Evolutionary conservation across 1,140 invertebrate species (phyloP), one percentile per base, ranked within the genome.

Genomic region (Sarcophaga bullata): DNA sequence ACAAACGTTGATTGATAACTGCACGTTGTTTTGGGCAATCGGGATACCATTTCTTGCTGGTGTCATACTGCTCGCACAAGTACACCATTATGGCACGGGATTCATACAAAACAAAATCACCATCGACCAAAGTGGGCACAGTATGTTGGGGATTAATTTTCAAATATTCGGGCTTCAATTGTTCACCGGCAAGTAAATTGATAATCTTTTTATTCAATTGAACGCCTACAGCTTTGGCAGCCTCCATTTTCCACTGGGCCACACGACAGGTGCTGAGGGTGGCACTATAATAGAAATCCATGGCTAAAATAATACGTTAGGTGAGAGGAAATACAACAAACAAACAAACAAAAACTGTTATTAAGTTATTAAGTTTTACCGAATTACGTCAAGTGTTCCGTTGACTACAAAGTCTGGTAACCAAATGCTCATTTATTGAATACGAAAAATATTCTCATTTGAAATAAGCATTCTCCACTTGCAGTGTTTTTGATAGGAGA

Each of bases 51-150:
- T 90, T 90, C 86, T 93, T 93, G 84, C 94, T 91, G 86, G 95
- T 95, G 54, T 91, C 94, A 86, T 96, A 96, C 81, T 93, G 91
- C 80, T 93, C 92, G 0, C 91, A 93, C 84, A 95, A 88, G 89
- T 96, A 97, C 49, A 92, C 91, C 84, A 93, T 93, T 84, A 96
- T 94, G 58, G 95, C 94, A 82, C 94, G 94, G 85, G 94, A 94
- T 90, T 95, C 94, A 87, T 91, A 92, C 15, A 95, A 83, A 78
- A 91, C 91, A 62, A 93, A 94, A 80, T 94, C 94, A 76, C 93
- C 92, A 86, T 95, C 94, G 76, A 94, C 91, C 81, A 95, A 88
- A 8, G 93, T 93, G 46, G 94, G 94, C 82, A 95, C 90, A 6
- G 92, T 93, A 88, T 94, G 94, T 86, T 90, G 90, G 0, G 91